Evolutionary conservation across 2,113 vertebrate genomes (phyloP), one percentile per base, ranked within the genome.

Genomic region (Paramisgurnus dabryanus): DNA sequence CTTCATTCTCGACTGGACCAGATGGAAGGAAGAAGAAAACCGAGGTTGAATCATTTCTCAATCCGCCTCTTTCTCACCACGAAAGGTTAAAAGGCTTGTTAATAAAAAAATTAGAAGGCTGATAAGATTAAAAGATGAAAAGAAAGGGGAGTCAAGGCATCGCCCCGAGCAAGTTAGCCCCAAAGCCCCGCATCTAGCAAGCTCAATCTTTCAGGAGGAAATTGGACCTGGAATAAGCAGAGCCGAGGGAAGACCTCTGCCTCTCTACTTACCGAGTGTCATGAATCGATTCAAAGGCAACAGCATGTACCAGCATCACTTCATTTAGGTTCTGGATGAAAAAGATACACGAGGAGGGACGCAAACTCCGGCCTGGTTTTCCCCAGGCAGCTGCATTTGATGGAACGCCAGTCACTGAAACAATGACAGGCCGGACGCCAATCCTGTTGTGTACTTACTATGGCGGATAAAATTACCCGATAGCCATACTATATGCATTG

Each of bases 61-160:
- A 64, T 15, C 66, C 68, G 55, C 9, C 22, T 45, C 64, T 76
- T 70, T 86, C 80, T 70, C 12, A 60, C 76, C 84, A 81, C 86
- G 64, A 90, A 91, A 88, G 86, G 85, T 86, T 86, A 81, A 84
- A 86, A 78, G 79, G 75, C 61, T 65, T 1, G 85, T 87, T 87
- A 85, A 89, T 86, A 81, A 87, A 89, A 90, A 85, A 89, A 90
- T 87, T 80, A 87, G 86, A 87, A 87, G 81, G 65, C 72, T 15
- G 86, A 88, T 87, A 83, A 76, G 84, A 90, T 91, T 87, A 85
- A 86, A 86, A 86, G 83, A 87, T 81, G 77, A 87, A 73, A 79
- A 49, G 13, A 80, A 39, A 82, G 67, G 6, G n/a, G 63, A 84
- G 81, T 82, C 61, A 55, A 76, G 4, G 61, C 34, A 9, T 85